Evolutionary conservation across 2,888 invertebrate species (phyloP).

Genomic region (Brachyopa scutellaris): DNA sequence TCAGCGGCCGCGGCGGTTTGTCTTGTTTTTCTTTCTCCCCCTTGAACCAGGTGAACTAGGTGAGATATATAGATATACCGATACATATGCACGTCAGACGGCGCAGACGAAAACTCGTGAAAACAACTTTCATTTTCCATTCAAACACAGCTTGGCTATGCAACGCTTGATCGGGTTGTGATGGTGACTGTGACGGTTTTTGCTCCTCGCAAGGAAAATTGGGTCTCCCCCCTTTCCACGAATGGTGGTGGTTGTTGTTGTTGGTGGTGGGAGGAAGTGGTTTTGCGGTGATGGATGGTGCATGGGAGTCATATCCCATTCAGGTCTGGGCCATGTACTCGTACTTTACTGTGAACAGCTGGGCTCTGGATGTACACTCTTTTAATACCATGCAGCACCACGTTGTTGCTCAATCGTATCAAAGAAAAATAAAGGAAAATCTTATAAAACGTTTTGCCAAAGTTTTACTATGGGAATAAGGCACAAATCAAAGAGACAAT

Average conservation of each 20-base stretch:
- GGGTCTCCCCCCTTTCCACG: conserved; percentile 34
- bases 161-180: conserved; percentile 57
- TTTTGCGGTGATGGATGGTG: conserved; percentile 62
- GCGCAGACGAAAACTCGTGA: conserved; percentile 65
- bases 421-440: conserved; percentile 46
- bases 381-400: conserved; percentile 30
- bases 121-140: conserved; percentile 73
- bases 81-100: conserved; percentile 57
- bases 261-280: conserved; percentile 55
- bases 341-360: conserved; percentile 65
- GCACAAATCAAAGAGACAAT: conserved; percentile 70
- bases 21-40: conserved; percentile 1
- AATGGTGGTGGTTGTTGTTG: background rate
- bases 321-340: conserved; percentile 69
- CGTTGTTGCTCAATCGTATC: conserved; percentile 54
- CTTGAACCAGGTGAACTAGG: conserved; percentile 68
- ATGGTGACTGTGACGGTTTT: conserved; percentile 51
- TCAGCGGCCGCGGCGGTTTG: conserved; percentile 23
- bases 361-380: conserved; percentile 33
- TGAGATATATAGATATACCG: conserved; percentile 62
- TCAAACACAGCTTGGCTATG: conserved; percentile 24
- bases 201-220: conserved; percentile 61
- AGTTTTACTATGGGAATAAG: conserved; percentile 70
- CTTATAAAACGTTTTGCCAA: conserved; percentile 55
- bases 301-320: conserved; percentile 61